Conservation (phyloP, 2,797 vertebrate species). For the Oreochromis mossambicus region DNA sequence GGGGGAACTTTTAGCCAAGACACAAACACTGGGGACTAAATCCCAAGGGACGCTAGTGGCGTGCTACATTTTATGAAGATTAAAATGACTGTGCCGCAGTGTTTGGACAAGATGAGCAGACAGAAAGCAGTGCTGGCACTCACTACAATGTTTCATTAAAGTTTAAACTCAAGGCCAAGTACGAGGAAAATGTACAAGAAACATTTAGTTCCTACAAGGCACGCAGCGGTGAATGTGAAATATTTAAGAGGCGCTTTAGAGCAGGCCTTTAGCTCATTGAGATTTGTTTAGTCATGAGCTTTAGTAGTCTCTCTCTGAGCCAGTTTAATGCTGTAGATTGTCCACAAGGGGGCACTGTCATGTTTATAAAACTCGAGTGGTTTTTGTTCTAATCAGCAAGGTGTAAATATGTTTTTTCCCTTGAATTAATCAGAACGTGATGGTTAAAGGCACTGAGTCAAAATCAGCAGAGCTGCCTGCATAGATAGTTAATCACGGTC, state of each 20-base stretch:
- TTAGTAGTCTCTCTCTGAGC: not conserved
- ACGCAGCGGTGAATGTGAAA: not conserved
- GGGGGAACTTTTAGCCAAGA: not conserved
- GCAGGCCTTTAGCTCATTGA: not conserved
- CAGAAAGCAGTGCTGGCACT: not conserved
- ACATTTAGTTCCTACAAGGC: not conserved
- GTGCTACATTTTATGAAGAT: not conserved
- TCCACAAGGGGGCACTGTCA: constrained; percentile 22
- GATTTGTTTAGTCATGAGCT: not conserved
- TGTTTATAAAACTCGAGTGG: not conserved
- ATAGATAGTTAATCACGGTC: not conserved
- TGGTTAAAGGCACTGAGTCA: not conserved
- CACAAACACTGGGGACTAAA: not conserved
- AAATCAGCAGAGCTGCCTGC: not conserved
- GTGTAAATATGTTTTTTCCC: not conserved
- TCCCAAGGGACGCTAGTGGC: not conserved
- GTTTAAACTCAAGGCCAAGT: not conserved
- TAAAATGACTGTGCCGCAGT: not conserved
- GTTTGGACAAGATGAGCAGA: not conserved
- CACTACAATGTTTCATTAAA: not conserved
- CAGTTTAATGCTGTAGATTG: not conserved
- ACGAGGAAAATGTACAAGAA: not conserved
- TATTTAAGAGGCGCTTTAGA: not conserved
- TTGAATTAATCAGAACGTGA: not conserved
- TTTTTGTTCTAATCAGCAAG: not conserved